Conservation (phyloP, 2,113 vertebrate genomes). For the Laticauda laticaudata region DNA sequence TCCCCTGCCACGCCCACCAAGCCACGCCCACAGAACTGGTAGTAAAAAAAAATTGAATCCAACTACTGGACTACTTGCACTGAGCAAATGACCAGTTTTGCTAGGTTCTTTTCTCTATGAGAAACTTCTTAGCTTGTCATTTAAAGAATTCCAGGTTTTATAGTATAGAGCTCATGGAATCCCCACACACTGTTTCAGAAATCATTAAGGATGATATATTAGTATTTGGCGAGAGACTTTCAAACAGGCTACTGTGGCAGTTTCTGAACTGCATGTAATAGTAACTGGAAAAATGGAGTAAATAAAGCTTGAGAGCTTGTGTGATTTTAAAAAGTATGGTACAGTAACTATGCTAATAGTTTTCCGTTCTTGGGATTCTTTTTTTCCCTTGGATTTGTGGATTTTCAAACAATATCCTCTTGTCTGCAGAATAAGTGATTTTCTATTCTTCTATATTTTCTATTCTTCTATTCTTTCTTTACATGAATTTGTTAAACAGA, state of each 20-base stretch:
- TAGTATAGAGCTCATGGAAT: not conserved
- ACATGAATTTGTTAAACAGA: not conserved
- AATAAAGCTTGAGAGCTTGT: not conserved
- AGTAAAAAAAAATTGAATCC: too few species aligned
- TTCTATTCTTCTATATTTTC: not conserved
- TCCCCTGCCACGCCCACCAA: too few species aligned
- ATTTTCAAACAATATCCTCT: not conserved
- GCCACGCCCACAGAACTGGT: too few species aligned
- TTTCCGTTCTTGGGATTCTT: fast-evolving
- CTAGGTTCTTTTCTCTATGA: slow-evolving; percentile 12
- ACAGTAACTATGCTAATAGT: not conserved
- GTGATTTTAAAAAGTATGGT: not conserved
- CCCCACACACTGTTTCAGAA: not conserved
- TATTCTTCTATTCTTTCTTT: not conserved
- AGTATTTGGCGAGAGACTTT: not conserved
- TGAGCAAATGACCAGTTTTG: slow-evolving; percentile 5
- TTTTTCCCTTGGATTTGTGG: not conserved
- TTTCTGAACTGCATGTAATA: not conserved
- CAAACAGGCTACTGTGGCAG: not conserved
- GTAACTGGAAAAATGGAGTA: not conserved
- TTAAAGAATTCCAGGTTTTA: not conserved
- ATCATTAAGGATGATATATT: not conserved
- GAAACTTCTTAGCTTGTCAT: not conserved
- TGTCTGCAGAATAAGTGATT: not conserved
- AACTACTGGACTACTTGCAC: not conserved